phyloP scores from a whole-genome alignment of 2,888 invertebrate genomes.

The Tenthredo distinguenda region DNA sequence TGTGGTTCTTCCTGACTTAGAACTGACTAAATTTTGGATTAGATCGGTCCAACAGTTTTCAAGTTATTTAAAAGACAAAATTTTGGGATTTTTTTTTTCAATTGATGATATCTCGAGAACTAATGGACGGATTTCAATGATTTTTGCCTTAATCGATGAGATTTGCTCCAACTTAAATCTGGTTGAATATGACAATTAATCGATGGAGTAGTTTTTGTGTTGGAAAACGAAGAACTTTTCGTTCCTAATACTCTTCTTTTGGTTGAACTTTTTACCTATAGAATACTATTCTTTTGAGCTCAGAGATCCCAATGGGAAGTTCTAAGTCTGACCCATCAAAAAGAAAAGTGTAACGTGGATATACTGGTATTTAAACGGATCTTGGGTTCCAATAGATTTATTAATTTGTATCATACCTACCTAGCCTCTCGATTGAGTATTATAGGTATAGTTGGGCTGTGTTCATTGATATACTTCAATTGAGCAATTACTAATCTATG shows the following conservation, averaged over 20 bases:
- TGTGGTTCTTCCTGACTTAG: not conserved
- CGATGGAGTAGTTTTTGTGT: not conserved
- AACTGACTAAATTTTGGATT: not conserved
- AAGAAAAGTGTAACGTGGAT: not conserved
- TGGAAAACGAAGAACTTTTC: not conserved
- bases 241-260: not conserved
- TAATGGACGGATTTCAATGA: not conserved
- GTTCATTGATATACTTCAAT: not conserved
- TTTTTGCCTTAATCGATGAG: not conserved
- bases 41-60: not conserved
- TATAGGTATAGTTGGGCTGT: not conserved
- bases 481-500: constrained; percentile 12
- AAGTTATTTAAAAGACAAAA: not conserved
- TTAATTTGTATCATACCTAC: not conserved
- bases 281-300: not conserved
- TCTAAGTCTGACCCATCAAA: not conserved
- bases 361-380: not conserved
- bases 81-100: no score
- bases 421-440: not conserved
- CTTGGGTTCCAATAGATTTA: not conserved
- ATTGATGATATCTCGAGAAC: not conserved
- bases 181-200: not conserved
- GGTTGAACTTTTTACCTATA: not conserved
- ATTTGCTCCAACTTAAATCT: not conserved
- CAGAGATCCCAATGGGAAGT: not conserved